These are phyloP conservation scores for Protaetia brevitarsis DNA, from an alignment of 1,140 invertebrate species.

Conservation along the genomic window DNA sequence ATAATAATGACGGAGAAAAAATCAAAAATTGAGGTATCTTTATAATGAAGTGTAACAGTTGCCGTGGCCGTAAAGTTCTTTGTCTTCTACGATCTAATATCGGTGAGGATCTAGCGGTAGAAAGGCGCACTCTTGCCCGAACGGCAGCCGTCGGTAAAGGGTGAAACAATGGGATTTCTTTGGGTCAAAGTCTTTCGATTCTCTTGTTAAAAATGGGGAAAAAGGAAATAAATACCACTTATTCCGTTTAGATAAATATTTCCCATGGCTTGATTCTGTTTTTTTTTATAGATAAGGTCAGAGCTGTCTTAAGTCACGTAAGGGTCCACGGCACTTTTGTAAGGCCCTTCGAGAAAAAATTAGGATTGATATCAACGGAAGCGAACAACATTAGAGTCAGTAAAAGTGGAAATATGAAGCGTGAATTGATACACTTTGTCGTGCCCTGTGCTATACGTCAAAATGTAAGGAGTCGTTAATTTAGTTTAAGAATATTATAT, in stretches of 20 bases:
- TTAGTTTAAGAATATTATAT: no score
- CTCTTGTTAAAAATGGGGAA: neutral
- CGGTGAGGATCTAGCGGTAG: neutral
- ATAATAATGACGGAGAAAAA: conserved; percentile 25
- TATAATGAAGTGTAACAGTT: conserved; percentile 30
- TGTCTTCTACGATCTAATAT: neutral
- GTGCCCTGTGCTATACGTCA: no score
- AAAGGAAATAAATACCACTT: neutral
- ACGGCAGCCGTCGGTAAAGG: neutral
- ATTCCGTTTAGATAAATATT: conserved; percentile 4
- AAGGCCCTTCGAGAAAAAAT: no score
- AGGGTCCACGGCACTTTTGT: no score
- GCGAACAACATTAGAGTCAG: no score
- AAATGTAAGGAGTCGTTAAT: no score
- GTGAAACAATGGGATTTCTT: conserved; percentile 5
- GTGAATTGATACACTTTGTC: no score
- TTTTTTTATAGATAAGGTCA: conserved; percentile 3
- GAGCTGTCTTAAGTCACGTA: no score
- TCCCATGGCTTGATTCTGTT: neutral
- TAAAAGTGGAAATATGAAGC: no score
- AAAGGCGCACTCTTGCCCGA: neutral
- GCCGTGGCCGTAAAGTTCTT: conserved; percentile 15
- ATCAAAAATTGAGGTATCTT: conserved; percentile 29
- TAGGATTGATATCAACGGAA: no score
- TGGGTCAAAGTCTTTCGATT: neutral